phyloP scores from a whole-genome alignment of 2,888 invertebrate species.

The Caprella mutica region DNA sequence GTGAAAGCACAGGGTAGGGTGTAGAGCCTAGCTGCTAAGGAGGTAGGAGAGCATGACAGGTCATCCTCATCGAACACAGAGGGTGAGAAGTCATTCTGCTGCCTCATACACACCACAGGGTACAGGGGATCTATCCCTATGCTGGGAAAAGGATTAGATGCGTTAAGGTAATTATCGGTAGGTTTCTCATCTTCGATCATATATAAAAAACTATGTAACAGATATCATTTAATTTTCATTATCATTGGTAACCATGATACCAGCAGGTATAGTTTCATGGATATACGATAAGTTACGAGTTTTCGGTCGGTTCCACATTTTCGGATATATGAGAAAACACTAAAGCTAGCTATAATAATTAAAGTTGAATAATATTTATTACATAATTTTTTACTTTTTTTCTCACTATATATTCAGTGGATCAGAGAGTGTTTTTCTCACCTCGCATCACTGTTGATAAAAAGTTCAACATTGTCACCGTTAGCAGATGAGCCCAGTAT shows the following conservation, averaged over 20 bases:
- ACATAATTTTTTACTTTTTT: not conserved
- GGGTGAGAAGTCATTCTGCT: too few relatives aligned
- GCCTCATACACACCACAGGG: slow-evolving; percentile 68
- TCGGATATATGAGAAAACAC: too few relatives aligned
- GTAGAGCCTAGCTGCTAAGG: slow-evolving; percentile 68
- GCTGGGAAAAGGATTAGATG: slow-evolving; percentile 44
- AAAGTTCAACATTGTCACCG: slow-evolving; percentile 78
- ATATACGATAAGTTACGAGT: too few relatives aligned
- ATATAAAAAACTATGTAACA: too few relatives aligned
- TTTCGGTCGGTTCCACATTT: too few relatives aligned
- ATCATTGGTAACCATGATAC: too few relatives aligned
- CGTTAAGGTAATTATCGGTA: too few relatives aligned
- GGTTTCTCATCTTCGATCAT: too few relatives aligned
- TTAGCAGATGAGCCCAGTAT: slow-evolving; percentile 85
- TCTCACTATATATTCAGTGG: not conserved
- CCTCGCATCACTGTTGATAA: slow-evolving; percentile 84
- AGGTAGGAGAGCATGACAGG: slow-evolving; percentile 54
- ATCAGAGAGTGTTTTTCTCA: slow-evolving; percentile 41
- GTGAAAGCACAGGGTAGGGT: slow-evolving; percentile 78
- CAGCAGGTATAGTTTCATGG: too few relatives aligned
- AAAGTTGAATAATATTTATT: too few relatives aligned
- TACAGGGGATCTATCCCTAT: slow-evolving; percentile 86
- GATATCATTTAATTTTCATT: too few relatives aligned
- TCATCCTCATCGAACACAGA: slow-evolving; percentile 43
- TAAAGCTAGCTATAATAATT: too few relatives aligned